Conservation (phyloP, 30 jellyfish, hydroid and myxozoan genomes). For the Pseudorhiza aurosa region DNA sequence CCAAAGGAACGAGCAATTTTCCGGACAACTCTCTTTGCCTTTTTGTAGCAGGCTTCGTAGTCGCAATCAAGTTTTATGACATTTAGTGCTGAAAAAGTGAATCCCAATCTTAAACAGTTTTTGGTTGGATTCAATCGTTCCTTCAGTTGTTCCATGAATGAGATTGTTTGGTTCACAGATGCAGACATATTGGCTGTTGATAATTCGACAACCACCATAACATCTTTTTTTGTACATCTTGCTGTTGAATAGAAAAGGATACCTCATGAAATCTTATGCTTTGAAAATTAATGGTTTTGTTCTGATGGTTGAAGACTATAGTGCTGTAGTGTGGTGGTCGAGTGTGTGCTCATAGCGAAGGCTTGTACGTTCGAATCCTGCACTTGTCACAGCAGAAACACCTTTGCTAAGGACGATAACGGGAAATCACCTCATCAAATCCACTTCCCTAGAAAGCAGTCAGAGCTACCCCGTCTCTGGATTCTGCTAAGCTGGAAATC, state of each 20-base stretch:
- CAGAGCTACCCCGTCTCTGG: too few species aligned
- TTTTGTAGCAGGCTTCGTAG: conserved; percentile 10
- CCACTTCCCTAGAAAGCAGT: too few species aligned
- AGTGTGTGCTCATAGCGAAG: too few species aligned
- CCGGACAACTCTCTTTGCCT: not conserved
- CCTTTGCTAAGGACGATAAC: too few species aligned
- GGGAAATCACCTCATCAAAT: too few species aligned
- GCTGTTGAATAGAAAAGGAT: conserved; percentile 5
- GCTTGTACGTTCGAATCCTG: too few species aligned
- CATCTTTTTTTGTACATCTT: conserved; percentile 15
- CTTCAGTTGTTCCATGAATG: conserved; percentile 7
- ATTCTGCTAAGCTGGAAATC: too few species aligned
- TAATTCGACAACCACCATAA: conserved; percentile 25
- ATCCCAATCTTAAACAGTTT: conserved; percentile 17
- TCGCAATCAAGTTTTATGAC: conserved; percentile 26
- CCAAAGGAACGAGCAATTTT: not conserved
- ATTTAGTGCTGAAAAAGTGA: not conserved
- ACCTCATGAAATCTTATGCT: too few species aligned
- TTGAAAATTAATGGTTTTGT: too few species aligned
- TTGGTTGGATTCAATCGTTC: not conserved
- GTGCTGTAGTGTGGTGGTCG: too few species aligned
- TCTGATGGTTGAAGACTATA: too few species aligned
- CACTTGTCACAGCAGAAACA: too few species aligned
- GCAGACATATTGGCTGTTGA: not conserved
- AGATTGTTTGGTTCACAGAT: not conserved